Base-by-base conservation (phyloP, 2,797 vertebrate species). In the Cyclopterus lumpus region DNA sequence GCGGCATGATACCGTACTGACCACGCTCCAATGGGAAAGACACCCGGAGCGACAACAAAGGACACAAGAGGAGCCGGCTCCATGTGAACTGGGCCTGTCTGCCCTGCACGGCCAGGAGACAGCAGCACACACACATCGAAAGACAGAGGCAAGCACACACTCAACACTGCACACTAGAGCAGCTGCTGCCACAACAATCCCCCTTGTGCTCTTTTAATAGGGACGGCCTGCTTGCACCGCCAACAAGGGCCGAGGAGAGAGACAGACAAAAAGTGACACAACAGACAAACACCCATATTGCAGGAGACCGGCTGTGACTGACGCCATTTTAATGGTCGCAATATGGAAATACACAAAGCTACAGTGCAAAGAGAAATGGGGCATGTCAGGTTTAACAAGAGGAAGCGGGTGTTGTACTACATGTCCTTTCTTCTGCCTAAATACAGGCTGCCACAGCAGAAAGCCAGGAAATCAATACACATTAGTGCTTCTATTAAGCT, bases 11-110 rank as follows among this genome's bases (percentile, higher is more conserved):
- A 88, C 85, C 75, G 89, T 88, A 87, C 82, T 28, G 69, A 82
- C 63, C 68, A 65, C 26, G 75, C 81, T 88, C 74, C 71, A 81
- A 86, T 80, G 92, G 88, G 85, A 93, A 90, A 89, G 86, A 85
- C 87, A 91, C 91, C 92, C 92, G 89, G 89, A 93, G 92, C 79
- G 85, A 95, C 93, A 94, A 95, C 94, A 94, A 94, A 95, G 93
- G 93, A 94, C 93, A 94, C 86, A 91, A 93, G 93, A 92, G 92
- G 94, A 93, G 92, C 92, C 88, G 89, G 93, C 91, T 93, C 94
- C 93, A 90, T 93, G 89, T 91, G 91, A 93, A 88, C 88, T 84
- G 85, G 87, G 91, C 90, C 88, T 60, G 90, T 89, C 91, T 87
- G 86, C 88, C 84, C 89, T 83, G 84, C 86, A 83, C 85, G 67